A percentile compares a stretch with the other conserved stretches of the same genome.
phyloP scores from a whole-genome alignment of 53 echinoderm and acorn worm species.

The Holothuria scabra region DNA sequence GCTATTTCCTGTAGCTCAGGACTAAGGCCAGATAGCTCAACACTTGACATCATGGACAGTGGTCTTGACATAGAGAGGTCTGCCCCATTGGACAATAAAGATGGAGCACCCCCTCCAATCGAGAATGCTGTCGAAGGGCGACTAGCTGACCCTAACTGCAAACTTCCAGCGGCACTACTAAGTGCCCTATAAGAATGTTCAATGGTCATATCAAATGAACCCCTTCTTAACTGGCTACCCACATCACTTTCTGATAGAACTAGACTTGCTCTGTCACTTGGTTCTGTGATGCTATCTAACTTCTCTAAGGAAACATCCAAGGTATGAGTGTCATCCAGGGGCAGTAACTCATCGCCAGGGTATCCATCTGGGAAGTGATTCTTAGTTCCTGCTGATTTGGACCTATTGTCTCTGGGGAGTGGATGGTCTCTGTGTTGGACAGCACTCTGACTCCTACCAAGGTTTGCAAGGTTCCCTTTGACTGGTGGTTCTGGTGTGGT shows the following conservation, averaged over 20 bases:
- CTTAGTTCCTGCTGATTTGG: conserved; percentile 53
- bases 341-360: neutral
- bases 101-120: neutral
- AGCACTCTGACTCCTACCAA: conserved; percentile 58
- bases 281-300: conserved; percentile 16
- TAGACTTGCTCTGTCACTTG: conserved; percentile 21
- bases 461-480: neutral
- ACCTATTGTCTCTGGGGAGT: neutral
- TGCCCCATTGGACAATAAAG: conserved; percentile 2
- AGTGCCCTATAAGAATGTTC: neutral
- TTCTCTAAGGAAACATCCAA: conserved; percentile 1
- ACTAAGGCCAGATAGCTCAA: neutral
- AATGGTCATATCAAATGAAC: neutral
- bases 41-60: neutral
- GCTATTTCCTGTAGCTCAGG: conserved; percentile 21
- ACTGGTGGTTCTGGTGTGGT: neutral
- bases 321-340: neutral
- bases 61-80: conserved; percentile 8
- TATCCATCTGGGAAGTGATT: conserved; percentile 4
- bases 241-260: conserved; percentile 26
- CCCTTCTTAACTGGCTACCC: neutral
- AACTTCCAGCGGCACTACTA: neutral
- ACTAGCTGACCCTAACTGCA: neutral
- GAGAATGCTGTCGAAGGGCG: neutral
- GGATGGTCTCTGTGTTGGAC: conserved; percentile 41